Base-by-base conservation (phyloP, 2,888 invertebrate genomes). In the Electrophaes corylata region DNA sequence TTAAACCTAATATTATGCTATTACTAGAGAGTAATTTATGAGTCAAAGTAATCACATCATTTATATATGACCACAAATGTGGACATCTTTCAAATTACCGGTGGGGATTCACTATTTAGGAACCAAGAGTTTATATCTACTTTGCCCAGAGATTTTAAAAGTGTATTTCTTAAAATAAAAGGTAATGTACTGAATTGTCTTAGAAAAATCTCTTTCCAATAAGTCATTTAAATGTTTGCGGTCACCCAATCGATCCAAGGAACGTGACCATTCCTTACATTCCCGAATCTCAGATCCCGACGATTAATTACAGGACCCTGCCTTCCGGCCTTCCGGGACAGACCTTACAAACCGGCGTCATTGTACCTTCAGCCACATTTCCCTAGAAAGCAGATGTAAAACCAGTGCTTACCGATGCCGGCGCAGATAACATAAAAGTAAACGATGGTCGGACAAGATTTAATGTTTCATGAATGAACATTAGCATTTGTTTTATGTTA, bases 301-400 rank as follows among this genome's bases (percentile, higher is more conserved):
- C 56, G 45, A 57, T 57, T 57, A 57, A 57, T 57, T 57, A 57
- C 56, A 50, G 31, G 14, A 33, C 23, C 23, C 26, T 33, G 29
- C 49, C 40, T 40, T 48, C 58, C 53, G 48, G 31, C 48, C 49
- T 37, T 48, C 58, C 53, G 33, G 47, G 41, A 26, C 53, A 46
- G 19, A 11, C 31, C 40, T 40, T 8, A 20, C 23, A 26, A 39
- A 41, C 40, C 6, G 14, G 16, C 12, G 16, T n/a, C n/a, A n/a
- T 41, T 54, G 33, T 41, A 37, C 44, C 37, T 44, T 44, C n/a
- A 1, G 16, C n/a, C 14, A 10, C 29, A 40, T 31, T 26, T 4
- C 37, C n/a, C 5, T 16, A 1, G 14, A 6, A 11, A 48, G 5
- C 47, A 1, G 44, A 16, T 16, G 20, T 1, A 3, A 4, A 16